These are phyloP conservation scores for Cydia splendana DNA, from an alignment of 1,140 invertebrate genomes.

Conservation along the genomic window DNA sequence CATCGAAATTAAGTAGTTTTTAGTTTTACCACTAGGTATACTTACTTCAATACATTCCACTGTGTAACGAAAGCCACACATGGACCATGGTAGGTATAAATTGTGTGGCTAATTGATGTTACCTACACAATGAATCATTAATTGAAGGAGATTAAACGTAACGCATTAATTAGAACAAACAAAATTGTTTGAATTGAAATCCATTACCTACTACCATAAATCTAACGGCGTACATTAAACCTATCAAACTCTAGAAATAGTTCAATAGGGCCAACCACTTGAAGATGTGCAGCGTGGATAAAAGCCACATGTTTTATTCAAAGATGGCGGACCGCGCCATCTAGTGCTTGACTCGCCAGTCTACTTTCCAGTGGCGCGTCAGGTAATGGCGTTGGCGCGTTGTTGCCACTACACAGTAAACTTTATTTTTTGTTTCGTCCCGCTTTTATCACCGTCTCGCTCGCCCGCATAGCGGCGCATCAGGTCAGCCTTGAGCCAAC, in stretches of 20 bases:
- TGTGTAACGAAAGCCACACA: too few relatives aligned
- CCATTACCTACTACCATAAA: too few relatives aligned
- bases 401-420: constrained; percentile 49
- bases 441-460: constrained; percentile 40
- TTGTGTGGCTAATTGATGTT: too few relatives aligned
- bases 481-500: constrained; percentile 59
- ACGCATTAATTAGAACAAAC: too few relatives aligned
- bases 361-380: neutral
- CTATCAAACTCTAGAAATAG: neutral
- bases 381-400: constrained; percentile 37
- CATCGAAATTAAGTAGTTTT: too few relatives aligned
- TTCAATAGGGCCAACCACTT: neutral
- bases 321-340: constrained; percentile 40
- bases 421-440: constrained; percentile 37
- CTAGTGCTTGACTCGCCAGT: constrained; percentile 47
- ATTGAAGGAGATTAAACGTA: too few relatives aligned
- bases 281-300: constrained; percentile 12
- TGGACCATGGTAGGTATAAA: too few relatives aligned
- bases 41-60: too few relatives aligned
- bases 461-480: constrained; percentile 40
- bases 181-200: too few relatives aligned
- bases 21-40: too few relatives aligned
- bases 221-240: too few relatives aligned
- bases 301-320: constrained; percentile 23
- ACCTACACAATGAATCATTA: too few relatives aligned